Evolutionary conservation across 2,113 vertebrate genomes (phyloP), one percentile per base, ranked within the genome.

Genomic region (Megaceryle torquata): DNA sequence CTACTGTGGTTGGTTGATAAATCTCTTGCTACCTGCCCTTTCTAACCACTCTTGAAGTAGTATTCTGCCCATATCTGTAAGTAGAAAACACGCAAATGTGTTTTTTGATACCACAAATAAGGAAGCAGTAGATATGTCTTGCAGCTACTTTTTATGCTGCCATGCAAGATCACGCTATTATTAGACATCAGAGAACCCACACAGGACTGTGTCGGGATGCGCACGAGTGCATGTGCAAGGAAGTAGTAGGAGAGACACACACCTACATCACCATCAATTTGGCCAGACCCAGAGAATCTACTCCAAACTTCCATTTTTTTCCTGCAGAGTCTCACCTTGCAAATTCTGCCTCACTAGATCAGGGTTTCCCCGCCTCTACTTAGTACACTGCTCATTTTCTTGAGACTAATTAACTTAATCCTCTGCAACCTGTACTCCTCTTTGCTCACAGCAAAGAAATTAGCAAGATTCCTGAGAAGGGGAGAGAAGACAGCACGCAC

Each of bases 221-320:
- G 0, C 7, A 19, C 7, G 33, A 68, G 22, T 2, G 2, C 13
- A 9, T 1, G 5, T 25, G 33, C 1, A 1, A 75, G 28, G 28
- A 70, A 54, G 37, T 10, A 56, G 7, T 4, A 31, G 20, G 3
- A 89, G 28, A 83, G 3, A 77, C 13, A 60, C 15, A 60, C 13
- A 50, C 18, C 19, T 18, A 28, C 5, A 48, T 14, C 22, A 14
- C 16, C 31, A 12, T 4, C 31, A 59, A 26, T 82, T 31, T 63
- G 48, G n/a, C 25, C 43, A 56, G 25, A 82, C 79, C 19, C 48
- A 72, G 28, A 82, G 4, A 63, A 82, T 4, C 28, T 67, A 6
- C 24, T 67, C 65, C 54, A 0, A 83, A 74, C 44, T 56, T 33
- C 8, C 35, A 14, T 33, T 81, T 56, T 56, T 65, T 33, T 39